phyloP scores from a whole-genome alignment of 2,888 invertebrate genomes.

The Pristionchus entomophagus region DNA sequence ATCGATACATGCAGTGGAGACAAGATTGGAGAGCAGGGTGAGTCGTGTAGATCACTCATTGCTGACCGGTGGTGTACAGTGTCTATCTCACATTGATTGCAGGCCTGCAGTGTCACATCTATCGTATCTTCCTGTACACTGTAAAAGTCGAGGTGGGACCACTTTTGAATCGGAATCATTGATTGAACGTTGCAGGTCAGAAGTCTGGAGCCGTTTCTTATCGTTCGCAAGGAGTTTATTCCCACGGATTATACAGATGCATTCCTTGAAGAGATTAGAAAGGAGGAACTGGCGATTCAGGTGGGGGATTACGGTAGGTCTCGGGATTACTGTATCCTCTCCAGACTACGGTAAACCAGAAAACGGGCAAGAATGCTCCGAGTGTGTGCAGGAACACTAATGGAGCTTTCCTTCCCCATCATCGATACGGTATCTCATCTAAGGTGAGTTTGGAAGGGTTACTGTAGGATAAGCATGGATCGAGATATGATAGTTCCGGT shows the following conservation, averaged over 20 bases:
- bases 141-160: conserved; percentile 24
- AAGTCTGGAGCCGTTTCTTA: background rate
- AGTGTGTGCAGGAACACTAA: conserved; percentile 19
- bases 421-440: background rate
- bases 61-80: background rate
- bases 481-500: too few species aligned
- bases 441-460: background rate
- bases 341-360: background rate
- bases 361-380: background rate
- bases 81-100: background rate
- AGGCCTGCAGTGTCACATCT: conserved; percentile 12
- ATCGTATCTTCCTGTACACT: conserved; percentile 15
- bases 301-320: background rate
- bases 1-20: conserved; percentile 12
- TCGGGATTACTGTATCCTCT: too few species aligned
- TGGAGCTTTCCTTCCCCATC: conserved; percentile 30
- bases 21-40: conserved; percentile 4
- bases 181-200: background rate
- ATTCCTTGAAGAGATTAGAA: conserved; percentile 45
- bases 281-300: background rate
- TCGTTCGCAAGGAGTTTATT: conserved; percentile 33
- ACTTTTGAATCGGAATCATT: background rate
- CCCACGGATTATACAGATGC: background rate
- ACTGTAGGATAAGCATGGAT: background rate
- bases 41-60: background rate